Evolutionary conservation across 2,888 invertebrate genomes (phyloP), one percentile per base, ranked within the genome.

Genomic region (Phyllotreta cruciferae): DNA sequence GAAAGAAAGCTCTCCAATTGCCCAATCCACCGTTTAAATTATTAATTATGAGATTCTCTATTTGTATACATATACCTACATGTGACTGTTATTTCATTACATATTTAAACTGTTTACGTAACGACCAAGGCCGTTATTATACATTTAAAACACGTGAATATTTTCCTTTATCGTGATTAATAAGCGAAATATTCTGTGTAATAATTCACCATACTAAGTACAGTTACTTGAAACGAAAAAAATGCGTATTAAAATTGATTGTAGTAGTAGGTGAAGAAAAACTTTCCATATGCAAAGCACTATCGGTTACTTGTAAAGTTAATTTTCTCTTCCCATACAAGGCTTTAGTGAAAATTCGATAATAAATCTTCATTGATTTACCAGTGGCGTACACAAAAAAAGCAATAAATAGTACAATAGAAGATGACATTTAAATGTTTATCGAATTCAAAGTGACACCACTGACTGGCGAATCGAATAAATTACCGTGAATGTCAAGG

Each of bases 41-140:
- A 60, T 60, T 60, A 60, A 60, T 60, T 49, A 50, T 58, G 41
- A 58, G 9, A 50, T 8, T 50, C 58, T 58, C 50, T 52, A 52
- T 35, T 55, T 6, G 35, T 55, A 58, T 52, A 52, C 34, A 11
- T 41, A 58, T 52, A 52, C 34, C 7, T 41, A 11, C 7, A 37
- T 41, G 50, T 24, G 39, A 52, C 60, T 35, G 60, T 60, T 52
- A 60, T 57, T 57, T 60, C 52, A 36, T 38, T 24, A 36, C 37
- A 34, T 49, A 44, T 52, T 57, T 58, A 41, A 34, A n/a, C 8
- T 6, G 42, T 58, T 60, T 53, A 60, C 52, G 52, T 60, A 60
- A 60, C 52, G 4, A 41, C 6, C 60, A 60, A 60, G 52, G 52
- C 52, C 60, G 37, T 7, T 14, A 38, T 52, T 56, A 34, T n/a